These are phyloP conservation scores for Perca fluviatilis DNA, from an alignment of 2,113 vertebrate genomes.

Conservation along the genomic window DNA sequence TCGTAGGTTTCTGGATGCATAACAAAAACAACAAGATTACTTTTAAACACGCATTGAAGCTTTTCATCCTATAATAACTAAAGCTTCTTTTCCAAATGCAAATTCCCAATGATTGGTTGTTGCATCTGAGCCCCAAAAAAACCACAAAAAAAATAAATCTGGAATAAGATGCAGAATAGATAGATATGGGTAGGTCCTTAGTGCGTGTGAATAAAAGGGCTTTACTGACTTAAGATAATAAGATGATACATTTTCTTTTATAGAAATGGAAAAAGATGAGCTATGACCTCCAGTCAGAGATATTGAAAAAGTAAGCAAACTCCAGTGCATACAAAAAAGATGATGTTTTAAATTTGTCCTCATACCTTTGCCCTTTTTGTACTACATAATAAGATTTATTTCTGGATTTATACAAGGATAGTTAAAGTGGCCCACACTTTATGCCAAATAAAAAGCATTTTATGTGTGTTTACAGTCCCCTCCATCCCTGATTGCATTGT, in stretches of 20 bases:
- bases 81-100: background rate
- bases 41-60: background rate
- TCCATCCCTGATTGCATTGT: background rate
- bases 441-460: background rate
- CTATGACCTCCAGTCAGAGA: background rate
- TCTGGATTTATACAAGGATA: background rate
- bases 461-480: background rate
- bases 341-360: background rate
- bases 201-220: background rate
- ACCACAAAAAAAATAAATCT: background rate
- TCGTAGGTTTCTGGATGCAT: background rate
- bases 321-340: background rate
- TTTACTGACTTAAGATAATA: background rate
- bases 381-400: too few relatives aligned
- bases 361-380: background rate
- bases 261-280: too few relatives aligned
- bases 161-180: background rate
- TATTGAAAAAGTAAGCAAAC: background rate
- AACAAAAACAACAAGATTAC: slow-evolving; percentile 14
- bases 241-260: background rate
- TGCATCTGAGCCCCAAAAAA: background rate
- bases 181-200: background rate
- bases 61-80: slow-evolving; percentile 6
- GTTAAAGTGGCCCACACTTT: background rate
- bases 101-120: background rate